A percentile compares a stretch with the other conserved stretches of the same genome.
phyloP scores from a whole-genome alignment of 2,797 vertebrate genomes.

The Notamacropus eugenii region DNA sequence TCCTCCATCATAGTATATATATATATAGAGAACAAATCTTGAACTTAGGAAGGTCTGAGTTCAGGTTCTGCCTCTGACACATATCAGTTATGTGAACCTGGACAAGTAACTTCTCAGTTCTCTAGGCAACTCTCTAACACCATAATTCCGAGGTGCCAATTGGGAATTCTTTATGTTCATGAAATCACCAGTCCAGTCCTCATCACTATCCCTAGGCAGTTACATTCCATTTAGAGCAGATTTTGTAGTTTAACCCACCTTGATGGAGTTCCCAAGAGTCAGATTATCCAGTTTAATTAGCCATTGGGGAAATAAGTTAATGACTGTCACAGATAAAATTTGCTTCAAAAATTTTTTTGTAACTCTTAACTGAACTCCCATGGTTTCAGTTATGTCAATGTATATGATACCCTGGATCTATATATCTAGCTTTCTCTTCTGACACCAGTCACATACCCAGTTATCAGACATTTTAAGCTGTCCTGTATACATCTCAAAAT shows the following conservation, averaged over 20 bases:
- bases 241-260: not conserved
- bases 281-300: not conserved
- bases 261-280: not conserved
- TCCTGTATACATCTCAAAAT: not conserved
- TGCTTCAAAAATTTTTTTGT: not conserved
- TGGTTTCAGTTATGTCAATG: not conserved
- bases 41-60: not conserved
- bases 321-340: not conserved
- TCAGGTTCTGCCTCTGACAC: not conserved
- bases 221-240: not conserved
- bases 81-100: not conserved
- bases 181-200: not conserved
- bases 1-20: not conserved
- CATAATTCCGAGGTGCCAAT: not conserved
- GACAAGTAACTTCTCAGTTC: not conserved
- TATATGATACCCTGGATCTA: not conserved
- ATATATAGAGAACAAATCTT: not conserved
- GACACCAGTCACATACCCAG: not conserved
- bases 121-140: not conserved
- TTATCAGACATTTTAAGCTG: not conserved
- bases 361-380: not conserved
- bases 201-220: not conserved
- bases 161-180: not conserved
- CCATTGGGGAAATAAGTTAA: not conserved
- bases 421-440: not conserved